Base-by-base conservation (phyloP, 2,113 vertebrate genomes). In the Brachyhypopomus occidentalis region DNA sequence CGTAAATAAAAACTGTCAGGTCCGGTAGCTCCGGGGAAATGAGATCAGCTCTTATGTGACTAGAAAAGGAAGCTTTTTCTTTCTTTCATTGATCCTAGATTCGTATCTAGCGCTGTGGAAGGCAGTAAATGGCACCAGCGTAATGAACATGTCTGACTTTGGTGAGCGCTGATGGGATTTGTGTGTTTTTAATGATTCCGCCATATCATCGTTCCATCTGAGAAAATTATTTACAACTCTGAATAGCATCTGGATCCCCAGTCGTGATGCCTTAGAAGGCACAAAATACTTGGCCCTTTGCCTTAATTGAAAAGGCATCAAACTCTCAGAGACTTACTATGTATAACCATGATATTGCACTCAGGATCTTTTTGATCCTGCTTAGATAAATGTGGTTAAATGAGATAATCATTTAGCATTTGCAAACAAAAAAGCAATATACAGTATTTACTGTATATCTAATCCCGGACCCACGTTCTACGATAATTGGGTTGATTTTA, bases 51-150 rank as follows among this genome's bases (percentile, higher is more conserved):
- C 70, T 56, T 73, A 48, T 23, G 59, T 27, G 75, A 63, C 62
- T 62, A 22, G 38, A 63, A 81, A 78, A 81, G 66, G 67, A 77
- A 72, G 27, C 19, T 34, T 55, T 23, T 23, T 66, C 55, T 79
- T 70, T 76, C 34, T 64, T 30, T 83, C 63, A 82, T 85, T 38
- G 84, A 85, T 85, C 74, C 11, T 25, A 63, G 80, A 79, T 83
- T 79, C 79, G 77, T 78, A 79, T 75, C 76, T 45, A 27, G 27
- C 19, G 38, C 25, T 3, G 52, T 78, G 76, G 48, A 17, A 55
- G 63, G 45, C 45, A 67, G 63, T 56, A 81, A 77, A 75, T 63
- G 74, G 64, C 75, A 64, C 17, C 52, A 5, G 30, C 17, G 19
- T 62, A 60, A 69, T 59, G 67, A 72, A 48, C 38, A 20, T 36